Evolutionary conservation across 2,888 invertebrate genomes (phyloP).

Genomic region (Tenthredo mesomela): DNA sequence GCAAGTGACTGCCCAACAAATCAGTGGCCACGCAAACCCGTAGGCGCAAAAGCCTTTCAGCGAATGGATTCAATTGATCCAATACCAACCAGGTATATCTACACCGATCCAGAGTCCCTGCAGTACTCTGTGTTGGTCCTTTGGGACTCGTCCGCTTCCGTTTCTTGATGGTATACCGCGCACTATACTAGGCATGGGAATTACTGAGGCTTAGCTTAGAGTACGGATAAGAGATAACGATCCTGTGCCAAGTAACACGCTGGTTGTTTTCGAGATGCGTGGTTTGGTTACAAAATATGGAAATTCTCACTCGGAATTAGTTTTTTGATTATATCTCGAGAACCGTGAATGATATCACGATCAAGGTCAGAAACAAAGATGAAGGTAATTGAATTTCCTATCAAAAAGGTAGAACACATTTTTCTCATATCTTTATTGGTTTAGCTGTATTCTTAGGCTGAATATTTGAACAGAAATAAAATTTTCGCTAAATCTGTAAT

Average conservation of each 20-base stretch:
- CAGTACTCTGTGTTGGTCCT: background rate
- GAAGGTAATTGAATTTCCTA: background rate
- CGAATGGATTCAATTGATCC: slow-evolving; percentile 55
- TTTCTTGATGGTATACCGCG: background rate
- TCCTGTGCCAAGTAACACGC: background rate
- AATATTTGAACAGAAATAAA: background rate
- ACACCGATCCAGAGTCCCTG: background rate
- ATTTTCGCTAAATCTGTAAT: background rate
- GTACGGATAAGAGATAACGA: background rate
- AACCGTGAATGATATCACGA: background rate
- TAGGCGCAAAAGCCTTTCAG: slow-evolving; percentile 49
- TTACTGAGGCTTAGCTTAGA: slow-evolving; percentile 31
- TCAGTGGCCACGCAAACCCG: slow-evolving; percentile 54
- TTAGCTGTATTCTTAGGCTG: background rate
- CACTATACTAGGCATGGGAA: background rate
- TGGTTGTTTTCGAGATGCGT: background rate
- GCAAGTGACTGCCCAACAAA: slow-evolving; percentile 57
- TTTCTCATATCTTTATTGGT: background rate
- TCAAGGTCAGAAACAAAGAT: background rate
- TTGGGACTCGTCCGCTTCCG: slow-evolving; percentile 23
- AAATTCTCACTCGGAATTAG: background rate
- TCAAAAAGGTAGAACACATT: background rate
- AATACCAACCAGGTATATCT: slow-evolving; percentile 37
- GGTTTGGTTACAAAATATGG: background rate
- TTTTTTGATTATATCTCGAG: background rate